Conservation (phyloP, 2,113 vertebrate genomes). For the Choloepus hoffmanni region DNA sequence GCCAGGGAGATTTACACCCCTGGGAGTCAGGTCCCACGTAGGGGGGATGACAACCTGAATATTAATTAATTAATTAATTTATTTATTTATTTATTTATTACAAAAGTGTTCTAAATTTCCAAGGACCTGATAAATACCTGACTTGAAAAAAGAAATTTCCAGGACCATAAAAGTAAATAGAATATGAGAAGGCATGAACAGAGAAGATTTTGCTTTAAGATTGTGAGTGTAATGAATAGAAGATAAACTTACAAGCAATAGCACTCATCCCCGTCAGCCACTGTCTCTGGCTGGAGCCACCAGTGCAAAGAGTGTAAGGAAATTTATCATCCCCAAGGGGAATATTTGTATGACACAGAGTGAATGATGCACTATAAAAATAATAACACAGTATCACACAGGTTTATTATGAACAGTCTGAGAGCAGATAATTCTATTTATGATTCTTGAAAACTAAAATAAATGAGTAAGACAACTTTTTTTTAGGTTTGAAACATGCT, state of each 20-base stretch:
- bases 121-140: background rate
- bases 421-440: conserved; percentile 65
- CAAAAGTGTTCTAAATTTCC: background rate
- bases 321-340: background rate
- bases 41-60: no score
- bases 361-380: background rate
- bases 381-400: conserved; percentile 50
- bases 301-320: conserved; percentile 31
- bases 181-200: background rate
- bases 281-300: conserved; percentile 3
- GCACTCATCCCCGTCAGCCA: background rate
- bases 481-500: conserved; percentile 74
- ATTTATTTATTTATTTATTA: no score
- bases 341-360: conserved; percentile 5
- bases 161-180: background rate
- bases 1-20: no score
- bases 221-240: conserved; percentile 3
- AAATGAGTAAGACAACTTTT: conserved; percentile 51
- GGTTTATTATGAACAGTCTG: conserved; percentile 51
- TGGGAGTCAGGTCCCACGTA: no score
- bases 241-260: background rate
- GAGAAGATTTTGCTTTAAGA: conserved; percentile 58
- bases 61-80: no score
- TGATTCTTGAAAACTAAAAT: conserved; percentile 69
- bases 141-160: background rate